Evolutionary conservation across 2,113 vertebrate genomes (phyloP), one percentile per base, ranked within the genome.

Genomic region (Fulica atra): DNA sequence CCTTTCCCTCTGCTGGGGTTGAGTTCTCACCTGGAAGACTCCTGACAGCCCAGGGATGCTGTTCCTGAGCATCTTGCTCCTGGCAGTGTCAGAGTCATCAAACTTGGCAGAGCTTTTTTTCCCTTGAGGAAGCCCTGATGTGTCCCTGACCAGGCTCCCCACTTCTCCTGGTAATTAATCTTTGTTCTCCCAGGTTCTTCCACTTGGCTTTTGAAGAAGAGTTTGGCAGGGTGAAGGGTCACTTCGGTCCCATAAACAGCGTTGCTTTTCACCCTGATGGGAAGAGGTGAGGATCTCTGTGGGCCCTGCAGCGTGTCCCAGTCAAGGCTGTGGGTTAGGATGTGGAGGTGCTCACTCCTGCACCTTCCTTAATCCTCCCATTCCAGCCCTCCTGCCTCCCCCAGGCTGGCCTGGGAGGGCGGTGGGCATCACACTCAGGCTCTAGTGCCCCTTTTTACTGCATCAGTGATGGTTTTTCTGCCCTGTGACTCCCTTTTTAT

Each of bases 191-290:
- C 83, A 99, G 99, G 97, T 99, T 99, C 95, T 99, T 99, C 98
- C 99, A 99, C 69, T 98, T 99, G 85, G 99, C 98, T 29, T 98
- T 99, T 91, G 99, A 99, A 95, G 99, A 99, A 89, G 99, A 99
- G 97, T 99, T 99, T 94, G 99, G 99, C 44, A 98, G 99, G 96
- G 98, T 99, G 80, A 99, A 99, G 89, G 99, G 99, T 50, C 99
- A 99, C 95, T 99, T 99, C 0, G 99, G 99, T 26, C 99, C 99
- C 3, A 99, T 99, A 89, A 99, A 99, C 87, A 99, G 99, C 16
- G 99, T 99, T 20, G 99, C 99, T 5, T 99, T 99, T 92, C 99
- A 99, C 93, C 99, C 99, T 0, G 99, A 99, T 13, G 99, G 99
- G 70, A 99, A 99, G 94, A 99, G 99, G 99, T 99, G 96, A 93